These are phyloP conservation scores for Morone saxatilis DNA, from an alignment of 2,113 vertebrate species.

Conservation along the genomic window DNA sequence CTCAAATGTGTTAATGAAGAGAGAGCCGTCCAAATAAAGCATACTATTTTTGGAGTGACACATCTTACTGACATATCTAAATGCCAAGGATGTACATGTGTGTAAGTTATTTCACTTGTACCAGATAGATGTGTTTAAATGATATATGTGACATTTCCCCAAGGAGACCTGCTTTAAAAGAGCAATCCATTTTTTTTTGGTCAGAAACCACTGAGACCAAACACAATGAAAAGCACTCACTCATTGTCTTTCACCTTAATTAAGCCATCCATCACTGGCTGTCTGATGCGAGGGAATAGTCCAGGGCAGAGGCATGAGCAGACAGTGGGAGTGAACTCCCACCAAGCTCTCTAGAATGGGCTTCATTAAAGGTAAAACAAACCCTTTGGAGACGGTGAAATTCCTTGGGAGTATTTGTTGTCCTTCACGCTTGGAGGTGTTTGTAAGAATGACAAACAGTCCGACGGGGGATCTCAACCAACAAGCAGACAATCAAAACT, in stretches of 20 bases:
- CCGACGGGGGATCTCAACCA: conserved; percentile 28
- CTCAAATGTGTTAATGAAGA: not conserved
- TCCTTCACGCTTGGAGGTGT: conserved; percentile 33
- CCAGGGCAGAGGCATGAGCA: conserved; percentile 58
- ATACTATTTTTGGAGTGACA: not conserved
- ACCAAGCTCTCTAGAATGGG: conserved; percentile 46
- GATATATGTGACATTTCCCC: conserved; percentile 80
- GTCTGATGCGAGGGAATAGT: conserved; percentile 74
- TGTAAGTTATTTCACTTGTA: conserved; percentile 27
- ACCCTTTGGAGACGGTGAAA: not conserved
- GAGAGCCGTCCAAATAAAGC: not conserved
- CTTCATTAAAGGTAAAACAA: conserved; percentile 70
- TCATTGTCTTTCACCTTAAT: conserved; percentile 86
- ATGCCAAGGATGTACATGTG: conserved; percentile 29
- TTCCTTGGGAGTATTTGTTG: conserved; percentile 50
- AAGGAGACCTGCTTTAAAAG: conserved; percentile 77
- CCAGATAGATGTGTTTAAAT: conserved; percentile 65
- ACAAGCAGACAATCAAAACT: conserved; percentile 19
- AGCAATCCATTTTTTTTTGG: conserved; percentile 74
- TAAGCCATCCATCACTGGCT: conserved; percentile 84
- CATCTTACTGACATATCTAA: conserved; percentile 29
- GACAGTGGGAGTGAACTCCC: conserved; percentile 61
- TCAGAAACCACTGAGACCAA: conserved; percentile 80
- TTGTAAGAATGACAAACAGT: conserved; percentile 51
- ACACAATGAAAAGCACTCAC: conserved; percentile 84